Base-by-base conservation (phyloP, 2,888 invertebrate genomes). In the Endomychus coccineus region DNA sequence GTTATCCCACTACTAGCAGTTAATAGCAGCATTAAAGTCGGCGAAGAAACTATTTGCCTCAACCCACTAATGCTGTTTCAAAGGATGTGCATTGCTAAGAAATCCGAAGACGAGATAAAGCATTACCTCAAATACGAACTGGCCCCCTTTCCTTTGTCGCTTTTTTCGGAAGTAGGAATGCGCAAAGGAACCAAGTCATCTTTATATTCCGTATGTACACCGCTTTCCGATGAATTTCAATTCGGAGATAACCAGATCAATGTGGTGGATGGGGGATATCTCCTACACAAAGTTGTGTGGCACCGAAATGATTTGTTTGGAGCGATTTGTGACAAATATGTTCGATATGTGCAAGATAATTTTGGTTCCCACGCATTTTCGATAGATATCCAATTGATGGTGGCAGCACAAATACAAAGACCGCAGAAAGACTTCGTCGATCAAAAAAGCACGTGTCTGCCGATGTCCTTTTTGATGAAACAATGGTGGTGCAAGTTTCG, bases 221-320 rank as follows among this genome's bases (percentile, higher is more conserved):
- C 35, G 22, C 12, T 41, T 36, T 11, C 35, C 19, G 40, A 41
- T 13, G 25, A 31, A 13, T 15, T 37, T 11, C 17, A 36, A 35
- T 37, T 43, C 17, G 42, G 39, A 29, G 29, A 34, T 39, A 49
- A 30, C 36, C 27, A 38, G 16, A 29, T 34, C 6, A 36, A 44
- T 36, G 43, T 54, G 4, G 34, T 58, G 9, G 58, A 57, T 41
- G 55, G 55, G 14, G 54, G 55, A 16, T 55, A 40, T 43, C 41
- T 56, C 14, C 36, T 58, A 19, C 52, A 57, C 29, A 42, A 37
- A 36, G 51, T 54, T 28, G 46, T 54, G 15, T 59, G 56, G 56
- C 36, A 39, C 22, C 28, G 31, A 12, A 32, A 46, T 22, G 42
- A 37, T 16, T 28, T 37, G 9, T 52, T 48, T 39, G 34, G 23